Evolutionary conservation across 2,888 invertebrate genomes (phyloP).

Genomic region (Protodeltote pygarga): DNA sequence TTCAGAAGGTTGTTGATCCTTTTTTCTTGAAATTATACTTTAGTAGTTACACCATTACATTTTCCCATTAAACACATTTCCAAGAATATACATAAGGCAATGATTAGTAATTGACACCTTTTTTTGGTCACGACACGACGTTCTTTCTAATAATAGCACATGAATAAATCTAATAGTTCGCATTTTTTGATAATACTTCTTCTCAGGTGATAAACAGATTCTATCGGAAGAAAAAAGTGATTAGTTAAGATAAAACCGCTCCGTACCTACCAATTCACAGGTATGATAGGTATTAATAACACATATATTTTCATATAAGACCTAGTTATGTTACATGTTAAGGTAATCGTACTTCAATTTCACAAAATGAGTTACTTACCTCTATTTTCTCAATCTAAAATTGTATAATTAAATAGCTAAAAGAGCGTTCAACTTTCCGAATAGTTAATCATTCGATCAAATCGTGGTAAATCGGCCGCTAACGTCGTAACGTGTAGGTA

Average conservation of each 20-base stretch:
- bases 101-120: constrained; percentile 35
- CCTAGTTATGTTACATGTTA: too few relatives aligned
- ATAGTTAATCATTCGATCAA: constrained; percentile 40
- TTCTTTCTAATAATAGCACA: too few relatives aligned
- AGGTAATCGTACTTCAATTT: too few relatives aligned
- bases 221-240: too few relatives aligned
- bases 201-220: too few relatives aligned
- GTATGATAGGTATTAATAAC: too few relatives aligned
- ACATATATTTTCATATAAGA: too few relatives aligned
- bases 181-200: too few relatives aligned
- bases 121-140: constrained; percentile 27
- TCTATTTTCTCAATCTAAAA: constrained; percentile 19
- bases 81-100: constrained; percentile 23
- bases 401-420: constrained; percentile 46
- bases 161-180: too few relatives aligned
- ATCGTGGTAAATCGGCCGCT: constrained; percentile 57
- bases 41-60: constrained; percentile 18
- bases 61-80: constrained; percentile 15
- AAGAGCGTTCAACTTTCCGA: constrained; percentile 41
- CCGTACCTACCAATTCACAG: too few relatives aligned
- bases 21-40: constrained; percentile 39
- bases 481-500: constrained; percentile 60
- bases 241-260: too few relatives aligned
- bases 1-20: constrained; percentile 56
- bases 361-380: neutral